These are phyloP conservation scores for Troilus luridus DNA, from an alignment of 2,888 invertebrate genomes.

Conservation along the genomic window DNA sequence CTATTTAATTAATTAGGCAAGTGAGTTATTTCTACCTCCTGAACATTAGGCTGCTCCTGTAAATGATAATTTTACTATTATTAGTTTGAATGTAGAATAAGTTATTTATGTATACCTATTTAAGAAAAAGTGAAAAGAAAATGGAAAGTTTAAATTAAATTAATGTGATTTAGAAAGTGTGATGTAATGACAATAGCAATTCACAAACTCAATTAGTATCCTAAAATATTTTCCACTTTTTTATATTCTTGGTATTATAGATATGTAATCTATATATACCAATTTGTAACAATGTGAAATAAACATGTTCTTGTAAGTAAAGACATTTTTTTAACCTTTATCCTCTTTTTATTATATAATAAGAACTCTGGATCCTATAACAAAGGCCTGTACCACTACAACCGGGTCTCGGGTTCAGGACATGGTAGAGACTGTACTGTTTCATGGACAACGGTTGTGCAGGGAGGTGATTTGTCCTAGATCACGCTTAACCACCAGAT, in stretches of 20 bases:
- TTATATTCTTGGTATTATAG: constrained; percentile 59
- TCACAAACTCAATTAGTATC: constrained; percentile 51
- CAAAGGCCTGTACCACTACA: no score
- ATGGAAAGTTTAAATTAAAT: constrained; percentile 54
- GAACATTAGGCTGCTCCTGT: constrained; percentile 65
- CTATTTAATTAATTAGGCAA: constrained; percentile 39
- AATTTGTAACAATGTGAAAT: constrained; percentile 53
- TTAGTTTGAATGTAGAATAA: constrained; percentile 59
- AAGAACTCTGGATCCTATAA: no score
- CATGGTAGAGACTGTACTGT: no score
- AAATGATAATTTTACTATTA: constrained; percentile 58
- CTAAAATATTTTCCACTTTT: constrained; percentile 57
- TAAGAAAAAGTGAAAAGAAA: constrained; percentile 60
- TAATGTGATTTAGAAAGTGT: constrained; percentile 60
- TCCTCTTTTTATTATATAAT: background rate
- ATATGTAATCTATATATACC: constrained; percentile 53
- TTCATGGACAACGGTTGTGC: no score
- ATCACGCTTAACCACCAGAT: no score
- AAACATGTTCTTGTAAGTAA: constrained; percentile 56
- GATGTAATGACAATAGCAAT: constrained; percentile 58
- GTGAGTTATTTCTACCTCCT: constrained; percentile 65
- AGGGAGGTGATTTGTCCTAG: no score
- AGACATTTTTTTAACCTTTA: background rate
- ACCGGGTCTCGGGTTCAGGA: no score
- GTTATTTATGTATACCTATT: constrained; percentile 65